phyloP scores from a whole-genome alignment of 2,113 vertebrate genomes.

The Cyanoramphus novaezelandiae region DNA sequence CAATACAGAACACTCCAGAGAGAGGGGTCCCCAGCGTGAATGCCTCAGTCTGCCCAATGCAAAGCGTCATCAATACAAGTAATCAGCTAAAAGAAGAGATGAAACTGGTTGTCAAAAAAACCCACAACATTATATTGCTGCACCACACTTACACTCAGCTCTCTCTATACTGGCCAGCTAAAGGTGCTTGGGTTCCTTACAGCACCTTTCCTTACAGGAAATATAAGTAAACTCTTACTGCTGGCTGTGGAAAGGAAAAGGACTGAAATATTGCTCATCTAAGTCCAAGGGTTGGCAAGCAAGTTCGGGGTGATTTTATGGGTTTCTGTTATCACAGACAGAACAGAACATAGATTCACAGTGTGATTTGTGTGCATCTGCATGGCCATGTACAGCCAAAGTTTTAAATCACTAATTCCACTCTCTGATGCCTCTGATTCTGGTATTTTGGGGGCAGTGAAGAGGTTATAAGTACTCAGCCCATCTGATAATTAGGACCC shows the following conservation, averaged over 20 bases:
- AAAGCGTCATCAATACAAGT: neutral
- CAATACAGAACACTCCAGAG: neutral
- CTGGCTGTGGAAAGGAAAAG: neutral
- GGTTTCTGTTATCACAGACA: neutral
- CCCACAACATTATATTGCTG: neutral
- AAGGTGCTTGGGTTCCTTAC: neutral
- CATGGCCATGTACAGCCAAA: neutral
- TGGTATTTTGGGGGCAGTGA: conserved; percentile 5
- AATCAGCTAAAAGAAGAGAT: neutral
- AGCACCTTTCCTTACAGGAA: neutral
- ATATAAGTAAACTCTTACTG: neutral
- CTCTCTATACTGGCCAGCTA: neutral
- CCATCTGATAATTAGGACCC: conserved; percentile 25
- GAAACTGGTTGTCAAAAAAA: neutral
- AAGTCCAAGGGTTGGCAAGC: neutral
- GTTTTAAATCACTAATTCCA: neutral
- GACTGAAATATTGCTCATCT: neutral
- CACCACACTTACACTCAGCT: neutral
- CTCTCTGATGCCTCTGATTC: neutral
- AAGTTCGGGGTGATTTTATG: neutral
- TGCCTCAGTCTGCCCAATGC: neutral
- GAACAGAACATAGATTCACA: neutral
- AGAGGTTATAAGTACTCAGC: neutral
- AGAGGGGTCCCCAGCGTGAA: neutral
- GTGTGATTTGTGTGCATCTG: neutral